Percentiles rank a stretch among this genome's conserved stretches.
phyloP scores from a whole-genome alignment of 2,113 vertebrate genomes.

The Hippolais icterina region DNA sequence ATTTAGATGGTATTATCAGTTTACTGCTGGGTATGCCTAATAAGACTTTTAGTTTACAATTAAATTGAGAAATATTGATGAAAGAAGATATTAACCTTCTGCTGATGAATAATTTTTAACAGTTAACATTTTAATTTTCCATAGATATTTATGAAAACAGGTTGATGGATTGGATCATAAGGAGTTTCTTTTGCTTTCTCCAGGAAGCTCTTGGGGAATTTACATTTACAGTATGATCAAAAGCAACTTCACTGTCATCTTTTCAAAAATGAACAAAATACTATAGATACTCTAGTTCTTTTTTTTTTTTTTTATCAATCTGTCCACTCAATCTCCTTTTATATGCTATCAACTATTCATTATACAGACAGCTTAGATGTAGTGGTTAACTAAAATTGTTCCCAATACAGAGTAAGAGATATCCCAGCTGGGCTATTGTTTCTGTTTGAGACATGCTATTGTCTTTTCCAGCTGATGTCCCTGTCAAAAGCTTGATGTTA shows the following conservation, averaged over 20 bases:
- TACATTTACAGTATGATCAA: not conserved
- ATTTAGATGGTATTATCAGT: conserved; percentile 70
- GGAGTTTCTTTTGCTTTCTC: not conserved
- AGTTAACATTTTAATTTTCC: conserved; percentile 30
- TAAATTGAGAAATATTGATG: conserved; percentile 50
- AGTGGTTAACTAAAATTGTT: not conserved
- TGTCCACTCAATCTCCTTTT: not conserved
- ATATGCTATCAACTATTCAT: not conserved
- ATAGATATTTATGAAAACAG: not conserved
- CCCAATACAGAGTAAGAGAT: not conserved
- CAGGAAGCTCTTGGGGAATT: not conserved
- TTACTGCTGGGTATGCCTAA: conserved; percentile 64
- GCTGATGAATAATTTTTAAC: conserved; percentile 41
- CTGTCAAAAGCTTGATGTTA: not conserved
- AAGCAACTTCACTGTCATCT: not conserved
- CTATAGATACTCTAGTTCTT: not conserved
- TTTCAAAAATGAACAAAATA: not conserved
- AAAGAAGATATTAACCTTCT: conserved; percentile 60
- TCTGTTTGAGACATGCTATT: not conserved
- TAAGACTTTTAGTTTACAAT: conserved; percentile 71
- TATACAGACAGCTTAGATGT: not conserved
- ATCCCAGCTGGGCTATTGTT: not conserved
- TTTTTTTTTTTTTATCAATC: not conserved
- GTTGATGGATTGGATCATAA: not conserved
- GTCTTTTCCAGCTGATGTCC: not conserved